Percentiles rank a stretch among this genome's conserved stretches.
Evolutionary conservation across 2,888 invertebrate species (phyloP).

Genomic region (Frankliniella intonsa): DNA sequence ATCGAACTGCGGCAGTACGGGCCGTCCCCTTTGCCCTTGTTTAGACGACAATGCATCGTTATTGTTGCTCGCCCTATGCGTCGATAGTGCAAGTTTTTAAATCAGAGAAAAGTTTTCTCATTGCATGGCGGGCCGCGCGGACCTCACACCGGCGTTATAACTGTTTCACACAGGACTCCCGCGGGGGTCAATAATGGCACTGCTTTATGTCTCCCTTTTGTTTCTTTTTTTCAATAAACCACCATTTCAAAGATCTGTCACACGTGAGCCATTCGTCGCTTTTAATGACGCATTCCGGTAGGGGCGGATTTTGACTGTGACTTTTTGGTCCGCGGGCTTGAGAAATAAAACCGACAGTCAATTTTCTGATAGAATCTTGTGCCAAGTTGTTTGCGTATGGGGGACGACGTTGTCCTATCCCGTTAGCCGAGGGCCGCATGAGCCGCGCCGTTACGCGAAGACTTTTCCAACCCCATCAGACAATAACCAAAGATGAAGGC

Average conservation of each 20-base stretch:
- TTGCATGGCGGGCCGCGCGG: too few species aligned
- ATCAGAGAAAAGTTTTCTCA: neutral
- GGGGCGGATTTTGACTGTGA: neutral
- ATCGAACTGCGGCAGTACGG: neutral
- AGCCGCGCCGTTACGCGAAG: neutral
- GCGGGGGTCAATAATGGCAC: too few species aligned
- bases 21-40: neutral
- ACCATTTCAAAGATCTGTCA: too few species aligned
- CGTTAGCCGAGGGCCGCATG: too few species aligned
- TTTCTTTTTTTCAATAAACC: neutral
- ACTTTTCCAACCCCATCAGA: conserved; percentile 8
- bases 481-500: conserved; percentile 9
- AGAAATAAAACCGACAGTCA: too few species aligned
- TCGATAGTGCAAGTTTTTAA: conserved; percentile 15
- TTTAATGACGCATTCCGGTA: neutral
- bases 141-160: too few species aligned
- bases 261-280: neutral
- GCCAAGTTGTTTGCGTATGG: too few species aligned
- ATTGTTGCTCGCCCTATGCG: neutral
- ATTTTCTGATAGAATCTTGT: too few species aligned
- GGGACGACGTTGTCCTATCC: too few species aligned
- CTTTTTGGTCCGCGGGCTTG: neutral
- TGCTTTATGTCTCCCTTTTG: neutral
- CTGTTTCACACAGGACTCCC: too few species aligned
- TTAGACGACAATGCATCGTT: conserved; percentile 17